Conservation (phyloP, 2,888 invertebrate genomes). For the Allolobophora icterica region DNA sequence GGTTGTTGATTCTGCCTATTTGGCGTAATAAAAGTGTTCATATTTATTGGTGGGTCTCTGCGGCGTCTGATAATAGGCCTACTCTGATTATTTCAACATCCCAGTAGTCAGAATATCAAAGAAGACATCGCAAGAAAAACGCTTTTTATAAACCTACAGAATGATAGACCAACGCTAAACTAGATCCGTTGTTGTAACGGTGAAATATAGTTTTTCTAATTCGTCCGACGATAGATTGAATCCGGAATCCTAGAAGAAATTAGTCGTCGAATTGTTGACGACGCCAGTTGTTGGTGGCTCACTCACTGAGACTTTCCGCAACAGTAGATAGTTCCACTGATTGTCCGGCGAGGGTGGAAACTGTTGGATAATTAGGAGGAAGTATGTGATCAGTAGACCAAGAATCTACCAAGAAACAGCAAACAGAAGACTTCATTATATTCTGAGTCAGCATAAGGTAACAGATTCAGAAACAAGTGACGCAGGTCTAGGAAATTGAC, state of each 20-base stretch:
- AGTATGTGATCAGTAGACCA: slow-evolving; percentile 19
- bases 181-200: background rate
- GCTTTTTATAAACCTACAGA: no score
- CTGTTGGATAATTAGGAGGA: background rate
- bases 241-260: background rate
- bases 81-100: no score
- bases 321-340: background rate
- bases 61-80: no score
- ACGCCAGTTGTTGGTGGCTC: background rate
- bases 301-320: background rate
- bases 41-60: no score
- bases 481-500: no score
- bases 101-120: no score
- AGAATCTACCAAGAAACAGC: background rate
- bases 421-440: background rate
- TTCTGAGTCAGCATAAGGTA: background rate
- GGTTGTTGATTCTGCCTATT: no score
- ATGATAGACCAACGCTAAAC: no score
- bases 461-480: background rate
- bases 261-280: background rate
- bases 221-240: background rate
- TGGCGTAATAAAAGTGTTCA: no score
- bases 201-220: no score
- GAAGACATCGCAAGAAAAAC: no score
- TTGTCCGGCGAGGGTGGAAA: background rate